Conservation (phyloP, 2,113 vertebrate species). For the Rutilus rutilus region DNA sequence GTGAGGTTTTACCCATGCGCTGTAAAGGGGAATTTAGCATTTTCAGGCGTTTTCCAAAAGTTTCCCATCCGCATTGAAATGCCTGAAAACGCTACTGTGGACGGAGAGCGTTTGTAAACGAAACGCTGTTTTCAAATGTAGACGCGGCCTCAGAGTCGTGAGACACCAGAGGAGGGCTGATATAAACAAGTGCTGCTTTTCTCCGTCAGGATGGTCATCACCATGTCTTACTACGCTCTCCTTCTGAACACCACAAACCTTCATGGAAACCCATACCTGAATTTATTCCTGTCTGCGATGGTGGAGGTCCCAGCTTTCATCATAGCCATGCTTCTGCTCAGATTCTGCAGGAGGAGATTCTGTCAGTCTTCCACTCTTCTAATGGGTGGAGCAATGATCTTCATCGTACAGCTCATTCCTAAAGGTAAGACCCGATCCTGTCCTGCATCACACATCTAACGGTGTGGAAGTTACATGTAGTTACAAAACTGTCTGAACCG, state of each 20-base stretch:
- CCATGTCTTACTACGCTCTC: slow-evolving; percentile 85
- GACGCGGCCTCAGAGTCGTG: too few relatives aligned
- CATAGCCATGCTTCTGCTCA: slow-evolving; percentile 82
- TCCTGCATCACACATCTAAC: not conserved
- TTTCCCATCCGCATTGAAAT: too few relatives aligned
- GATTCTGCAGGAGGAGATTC: slow-evolving; percentile 74
- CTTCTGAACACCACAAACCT: slow-evolving; percentile 89
- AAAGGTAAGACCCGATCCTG: not conserved
- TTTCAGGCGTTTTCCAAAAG: too few relatives aligned
- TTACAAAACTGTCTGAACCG: not conserved
- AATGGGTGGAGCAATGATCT: not conserved
- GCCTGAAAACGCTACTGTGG: too few relatives aligned
- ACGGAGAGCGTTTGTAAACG: too few relatives aligned
- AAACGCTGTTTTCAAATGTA: too few relatives aligned
- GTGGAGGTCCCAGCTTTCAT: slow-evolving; percentile 86
- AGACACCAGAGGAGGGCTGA: not conserved
- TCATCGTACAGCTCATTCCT: not conserved
- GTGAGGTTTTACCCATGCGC: too few relatives aligned
- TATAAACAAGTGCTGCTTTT: not conserved
- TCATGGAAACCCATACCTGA: slow-evolving; percentile 82
- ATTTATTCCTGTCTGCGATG: slow-evolving; percentile 84
- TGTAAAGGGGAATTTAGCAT: too few relatives aligned
- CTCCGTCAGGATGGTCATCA: slow-evolving; percentile 83
- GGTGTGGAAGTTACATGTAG: not conserved
- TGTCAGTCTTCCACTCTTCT: slow-evolving; percentile 78